Evolutionary conservation across 2,888 invertebrate species (phyloP).

Genomic region (Mantis religiosa): DNA sequence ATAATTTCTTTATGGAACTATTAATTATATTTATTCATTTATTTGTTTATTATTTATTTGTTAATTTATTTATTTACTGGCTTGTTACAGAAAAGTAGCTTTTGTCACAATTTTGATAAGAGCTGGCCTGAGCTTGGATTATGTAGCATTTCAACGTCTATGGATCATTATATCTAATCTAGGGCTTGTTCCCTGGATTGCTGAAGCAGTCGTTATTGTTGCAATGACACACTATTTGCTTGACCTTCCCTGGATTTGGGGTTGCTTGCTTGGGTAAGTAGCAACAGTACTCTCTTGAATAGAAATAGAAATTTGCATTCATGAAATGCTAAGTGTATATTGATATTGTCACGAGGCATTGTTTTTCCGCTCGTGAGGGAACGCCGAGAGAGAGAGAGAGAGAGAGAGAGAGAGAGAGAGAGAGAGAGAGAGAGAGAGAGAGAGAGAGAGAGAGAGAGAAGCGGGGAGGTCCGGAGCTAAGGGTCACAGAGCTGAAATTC

Average conservation of each 20-base stretch:
- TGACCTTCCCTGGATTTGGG: constrained; percentile 80
- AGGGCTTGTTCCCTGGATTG: constrained; percentile 80
- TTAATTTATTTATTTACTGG: too few species aligned
- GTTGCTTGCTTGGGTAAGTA: constrained; percentile 67
- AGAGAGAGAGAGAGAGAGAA: too few species aligned
- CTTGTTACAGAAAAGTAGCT: constrained; percentile 72
- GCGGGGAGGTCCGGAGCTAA: too few species aligned
- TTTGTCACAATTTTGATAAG: constrained; percentile 86
- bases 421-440: too few species aligned
- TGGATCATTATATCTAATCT: constrained; percentile 79
- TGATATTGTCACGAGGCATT: too few species aligned
- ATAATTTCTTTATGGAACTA: constrained; percentile 27
- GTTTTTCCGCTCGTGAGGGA: too few species aligned
- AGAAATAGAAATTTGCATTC: too few species aligned
- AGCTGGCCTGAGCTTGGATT: constrained; percentile 91
- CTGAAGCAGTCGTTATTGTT: constrained; percentile 70
- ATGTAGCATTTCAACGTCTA: constrained; percentile 75
- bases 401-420: too few species aligned
- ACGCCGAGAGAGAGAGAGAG: too few species aligned
- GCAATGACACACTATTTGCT: constrained; percentile 69
- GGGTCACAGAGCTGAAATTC: too few species aligned
- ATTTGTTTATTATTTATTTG: too few species aligned
- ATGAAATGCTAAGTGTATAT: too few species aligned
- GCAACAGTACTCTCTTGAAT: background rate
- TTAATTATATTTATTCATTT: constrained; percentile 33